phyloP scores from a whole-genome alignment of 2,888 invertebrate genomes.

The Orthosia cruda region DNA sequence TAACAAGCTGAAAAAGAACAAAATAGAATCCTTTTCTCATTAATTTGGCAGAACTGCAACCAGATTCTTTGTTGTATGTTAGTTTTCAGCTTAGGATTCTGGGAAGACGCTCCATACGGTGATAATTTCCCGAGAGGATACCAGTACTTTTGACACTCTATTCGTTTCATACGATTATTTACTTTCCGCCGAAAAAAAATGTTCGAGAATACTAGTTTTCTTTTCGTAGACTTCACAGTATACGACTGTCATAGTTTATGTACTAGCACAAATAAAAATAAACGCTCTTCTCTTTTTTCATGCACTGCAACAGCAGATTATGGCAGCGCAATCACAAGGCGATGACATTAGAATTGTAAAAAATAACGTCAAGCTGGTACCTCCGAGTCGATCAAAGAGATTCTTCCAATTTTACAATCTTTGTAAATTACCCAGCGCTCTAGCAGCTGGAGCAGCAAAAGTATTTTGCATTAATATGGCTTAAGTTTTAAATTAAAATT shows the following conservation, averaged over 20 bases:
- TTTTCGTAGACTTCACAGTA: slow-evolving; percentile 7
- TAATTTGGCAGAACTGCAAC: slow-evolving; percentile 68
- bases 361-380: slow-evolving; percentile 40
- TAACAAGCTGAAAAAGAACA: slow-evolving; percentile 26
- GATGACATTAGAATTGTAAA: slow-evolving; percentile 25
- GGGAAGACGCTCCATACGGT: slow-evolving; percentile 59
- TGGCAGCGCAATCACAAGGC: slow-evolving; percentile 1
- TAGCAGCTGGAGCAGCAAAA: slow-evolving; percentile 63
- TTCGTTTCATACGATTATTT: slow-evolving; percentile 68
- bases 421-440: slow-evolving; percentile 57
- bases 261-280: no score
- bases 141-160: slow-evolving; percentile 78
- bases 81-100: slow-evolving; percentile 66
- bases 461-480: slow-evolving; percentile 70
- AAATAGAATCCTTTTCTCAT: slow-evolving; percentile 44
- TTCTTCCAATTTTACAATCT: slow-evolving; percentile 54
- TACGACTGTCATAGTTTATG: no score
- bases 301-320: no score
- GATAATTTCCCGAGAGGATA: slow-evolving; percentile 80
- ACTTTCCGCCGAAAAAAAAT: slow-evolving; percentile 51
- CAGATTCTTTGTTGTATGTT: slow-evolving; percentile 56
- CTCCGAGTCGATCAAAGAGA: slow-evolving; percentile 41
- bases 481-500: slow-evolving; percentile 68
- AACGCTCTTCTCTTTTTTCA: neutral
- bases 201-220: slow-evolving; percentile 4